These are phyloP conservation scores for Bombus soroeensis DNA, from an alignment of 1,140 invertebrate genomes.

Conservation along the genomic window DNA sequence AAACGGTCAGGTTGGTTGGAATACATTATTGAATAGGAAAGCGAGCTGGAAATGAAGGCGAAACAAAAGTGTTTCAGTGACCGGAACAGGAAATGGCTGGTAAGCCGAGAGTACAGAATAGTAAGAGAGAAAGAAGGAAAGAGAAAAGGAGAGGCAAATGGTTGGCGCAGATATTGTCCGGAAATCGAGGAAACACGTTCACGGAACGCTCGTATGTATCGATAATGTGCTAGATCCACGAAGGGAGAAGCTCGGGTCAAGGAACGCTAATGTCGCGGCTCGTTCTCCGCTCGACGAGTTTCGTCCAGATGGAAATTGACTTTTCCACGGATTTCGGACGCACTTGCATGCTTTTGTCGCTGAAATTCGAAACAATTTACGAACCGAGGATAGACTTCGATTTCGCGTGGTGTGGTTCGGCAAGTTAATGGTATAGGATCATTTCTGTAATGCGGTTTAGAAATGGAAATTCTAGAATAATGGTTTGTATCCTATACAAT, in stretches of 20 bases:
- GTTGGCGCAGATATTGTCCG: constrained; percentile 32
- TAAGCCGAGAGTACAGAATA: constrained; percentile 1
- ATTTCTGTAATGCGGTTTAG: neutral
- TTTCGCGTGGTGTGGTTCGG: neutral
- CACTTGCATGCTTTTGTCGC: neutral
- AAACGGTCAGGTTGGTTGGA: constrained; percentile 34
- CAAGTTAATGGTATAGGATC: neutral
- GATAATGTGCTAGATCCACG: constrained; percentile 9
- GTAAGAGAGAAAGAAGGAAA: too few species aligned
- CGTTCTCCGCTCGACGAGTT: neutral
- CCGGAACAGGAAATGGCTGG: constrained; percentile 53
- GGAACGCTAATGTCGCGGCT: constrained; percentile 26
- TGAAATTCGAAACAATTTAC: neutral
- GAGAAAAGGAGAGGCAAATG: too few species aligned
- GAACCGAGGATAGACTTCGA: neutral
- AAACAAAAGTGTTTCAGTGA: constrained; percentile 57
- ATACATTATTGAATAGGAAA: constrained; percentile 43
- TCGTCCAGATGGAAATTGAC: neutral
- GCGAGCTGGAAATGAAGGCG: constrained; percentile 50
- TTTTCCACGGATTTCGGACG: neutral
- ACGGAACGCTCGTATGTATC: constrained; percentile 13
- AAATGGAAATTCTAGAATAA: neutral
- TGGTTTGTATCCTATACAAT: neutral
- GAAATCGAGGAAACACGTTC: constrained; percentile 29
- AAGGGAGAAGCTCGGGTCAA: neutral